Evolutionary conservation across 2,113 vertebrate genomes (phyloP).

Genomic region (Tamias sibiricus): DNA sequence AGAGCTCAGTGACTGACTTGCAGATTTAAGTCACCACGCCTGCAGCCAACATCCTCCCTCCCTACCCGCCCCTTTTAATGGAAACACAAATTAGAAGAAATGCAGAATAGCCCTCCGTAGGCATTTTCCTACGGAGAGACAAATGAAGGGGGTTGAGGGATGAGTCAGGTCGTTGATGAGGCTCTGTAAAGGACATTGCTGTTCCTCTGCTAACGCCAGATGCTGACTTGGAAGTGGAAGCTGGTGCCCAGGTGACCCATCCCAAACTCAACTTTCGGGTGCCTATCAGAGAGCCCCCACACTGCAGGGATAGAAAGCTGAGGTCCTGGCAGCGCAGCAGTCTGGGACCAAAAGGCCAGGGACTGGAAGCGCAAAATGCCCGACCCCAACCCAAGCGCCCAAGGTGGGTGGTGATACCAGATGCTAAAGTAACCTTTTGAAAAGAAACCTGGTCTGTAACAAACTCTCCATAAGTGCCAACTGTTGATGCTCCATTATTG

Average conservation of each 20-base stretch:
- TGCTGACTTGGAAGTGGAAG: background rate
- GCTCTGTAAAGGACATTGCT: constrained; percentile 10
- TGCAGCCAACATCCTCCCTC: background rate
- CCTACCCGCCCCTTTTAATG: background rate
- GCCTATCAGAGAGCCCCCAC: too few relatives aligned
- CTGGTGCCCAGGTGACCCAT: background rate
- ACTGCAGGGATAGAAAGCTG: background rate
- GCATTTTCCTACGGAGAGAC: constrained; percentile 68
- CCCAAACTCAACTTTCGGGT: fast-evolving
- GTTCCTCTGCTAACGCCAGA: background rate
- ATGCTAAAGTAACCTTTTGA: background rate
- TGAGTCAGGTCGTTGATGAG: constrained; percentile 70
- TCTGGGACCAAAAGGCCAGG: fast-evolving
- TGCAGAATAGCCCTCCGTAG: constrained; percentile 31
- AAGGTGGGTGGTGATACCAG: background rate
- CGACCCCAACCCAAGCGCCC: background rate
- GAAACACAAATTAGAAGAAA: constrained; percentile 61
- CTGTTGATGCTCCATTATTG: fast-evolving
- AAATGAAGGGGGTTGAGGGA: constrained; percentile 7
- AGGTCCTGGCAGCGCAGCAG: background rate
- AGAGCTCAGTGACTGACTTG: background rate
- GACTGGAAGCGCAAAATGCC: fast-evolving
- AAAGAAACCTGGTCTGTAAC: background rate
- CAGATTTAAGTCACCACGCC: background rate
- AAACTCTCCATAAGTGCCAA: background rate